Evolutionary conservation across 2,888 invertebrate genomes (phyloP), one percentile per base, ranked within the genome.

Genomic region (Nipponacmea schrenckii): DNA sequence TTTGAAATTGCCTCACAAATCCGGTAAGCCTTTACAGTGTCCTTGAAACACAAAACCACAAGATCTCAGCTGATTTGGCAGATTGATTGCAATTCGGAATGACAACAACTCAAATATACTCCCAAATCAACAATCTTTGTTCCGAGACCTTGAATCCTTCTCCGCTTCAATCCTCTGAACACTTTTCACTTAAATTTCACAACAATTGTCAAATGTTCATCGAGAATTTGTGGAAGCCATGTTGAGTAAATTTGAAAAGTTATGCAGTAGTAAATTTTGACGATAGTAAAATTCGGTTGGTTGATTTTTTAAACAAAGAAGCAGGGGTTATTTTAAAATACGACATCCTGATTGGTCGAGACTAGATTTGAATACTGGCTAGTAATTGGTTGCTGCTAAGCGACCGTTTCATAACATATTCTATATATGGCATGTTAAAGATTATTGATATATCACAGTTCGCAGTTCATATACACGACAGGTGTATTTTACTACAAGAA

Each of bases 281-380:
- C 76, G 77, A 80, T 80, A 80, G 76, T 80, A 74, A 79, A 78
- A 69, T 67, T 79, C 78, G 77, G 79, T 79, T 76, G 76, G 76
- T 74, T 77, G 77, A 75, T 77, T 73, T 76, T 72, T 68, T 77
- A 74, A 81, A 83, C 83, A 83, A 81, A 82, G 81, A 77, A 80
- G 77, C 72, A 78, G 78, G 10, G 80, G 78, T 77, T 77, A 77
- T 75, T 83, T 84, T 77, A 78, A 83, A 84, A 79, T 81, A 62
- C 75, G 71, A 45, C 10, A 50, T 71, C 74, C 65, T 80, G 75
- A 82, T 83, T 83, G 82, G 84, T 27, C 73, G 67, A 31, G n/a
- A 17, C 27, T 46, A 48, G 69, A 75, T 78, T 75, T 75, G 77
- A 83, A 76, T 75, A 67, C 31, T 15, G 48, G 8, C 15, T 39